These are phyloP conservation scores for Leucophora obtusa DNA, from an alignment of 2,888 invertebrate genomes.

Conservation along the genomic window DNA sequence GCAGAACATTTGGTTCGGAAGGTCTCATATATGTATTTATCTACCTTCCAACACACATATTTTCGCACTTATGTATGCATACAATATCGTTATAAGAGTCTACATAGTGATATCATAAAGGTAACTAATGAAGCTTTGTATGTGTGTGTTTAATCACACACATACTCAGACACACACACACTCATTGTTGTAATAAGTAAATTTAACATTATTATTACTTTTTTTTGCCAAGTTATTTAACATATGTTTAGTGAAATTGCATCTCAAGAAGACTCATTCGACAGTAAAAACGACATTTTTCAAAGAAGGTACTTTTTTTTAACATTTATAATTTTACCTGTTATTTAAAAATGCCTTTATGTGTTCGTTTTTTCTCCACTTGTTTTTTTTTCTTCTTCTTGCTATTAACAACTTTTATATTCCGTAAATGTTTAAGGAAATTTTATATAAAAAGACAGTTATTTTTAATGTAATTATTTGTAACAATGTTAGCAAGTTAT, in stretches of 20 bases:
- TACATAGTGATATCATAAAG: conserved; percentile 16
- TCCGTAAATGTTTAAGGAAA: conserved; percentile 34
- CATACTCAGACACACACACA: not conserved
- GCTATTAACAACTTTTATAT: conserved; percentile 30
- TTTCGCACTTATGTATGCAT: conserved; percentile 2
- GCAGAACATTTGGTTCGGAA: too few relatives aligned
- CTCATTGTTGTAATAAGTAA: not conserved
- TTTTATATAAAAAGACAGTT: conserved; percentile 32
- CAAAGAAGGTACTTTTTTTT: conserved; percentile 12
- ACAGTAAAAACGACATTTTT: conserved; percentile 26
- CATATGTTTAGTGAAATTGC: conserved; percentile 45
- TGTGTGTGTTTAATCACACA: not conserved
- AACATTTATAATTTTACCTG: conserved; percentile 13
- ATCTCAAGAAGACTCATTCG: conserved; percentile 16
- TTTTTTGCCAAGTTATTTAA: conserved; percentile 32
- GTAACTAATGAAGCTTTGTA: conserved; percentile 54
- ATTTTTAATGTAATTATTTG: conserved; percentile 59
- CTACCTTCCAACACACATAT: too few relatives aligned
- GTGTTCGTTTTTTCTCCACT: too few relatives aligned
- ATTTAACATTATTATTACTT: not conserved
- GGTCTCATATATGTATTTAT: too few relatives aligned
- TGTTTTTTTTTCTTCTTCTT: not conserved
- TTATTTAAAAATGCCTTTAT: conserved; percentile 23
- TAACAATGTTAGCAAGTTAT: conserved; percentile 49
- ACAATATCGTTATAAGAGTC: conserved; percentile 20